These are phyloP conservation scores for Thymallus thymallus DNA, from an alignment of 2,113 vertebrate genomes.

Conservation along the genomic window DNA sequence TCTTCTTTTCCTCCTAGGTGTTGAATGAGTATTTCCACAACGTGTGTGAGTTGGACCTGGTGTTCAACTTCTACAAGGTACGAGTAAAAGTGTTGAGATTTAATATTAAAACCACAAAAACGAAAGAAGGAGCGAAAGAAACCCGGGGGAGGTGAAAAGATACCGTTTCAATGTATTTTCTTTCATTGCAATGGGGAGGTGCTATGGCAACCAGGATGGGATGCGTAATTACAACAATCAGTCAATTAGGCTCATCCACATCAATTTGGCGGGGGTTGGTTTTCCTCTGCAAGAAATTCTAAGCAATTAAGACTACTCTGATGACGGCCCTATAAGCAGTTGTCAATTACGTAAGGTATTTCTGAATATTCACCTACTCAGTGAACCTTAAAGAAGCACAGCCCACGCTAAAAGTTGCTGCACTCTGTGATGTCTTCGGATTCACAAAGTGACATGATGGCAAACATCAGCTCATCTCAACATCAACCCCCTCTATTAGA, in stretches of 20 bases:
- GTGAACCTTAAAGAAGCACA: conserved; percentile 23
- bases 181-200: conserved; percentile 15
- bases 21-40: conserved; percentile 97
- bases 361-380: conserved; percentile 37
- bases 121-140: not conserved
- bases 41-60: conserved; percentile 91
- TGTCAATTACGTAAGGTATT: conserved; percentile 53
- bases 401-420: conserved; percentile 13
- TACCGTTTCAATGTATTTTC: not conserved
- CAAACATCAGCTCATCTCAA: conserved; percentile 1
- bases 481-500: not conserved
- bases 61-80: conserved; percentile 98
- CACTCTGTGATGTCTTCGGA: not conserved
- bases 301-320: conserved; percentile 45
- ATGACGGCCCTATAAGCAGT: conserved; percentile 26
- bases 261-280: not conserved
- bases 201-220: conserved; percentile 49
- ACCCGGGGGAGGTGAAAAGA: too few relatives aligned
- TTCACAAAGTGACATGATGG: not conserved
- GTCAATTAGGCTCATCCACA: conserved; percentile 21
- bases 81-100: conserved; percentile 14
- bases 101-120: not conserved
- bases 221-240: conserved; percentile 36
- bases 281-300: conserved; percentile 24
- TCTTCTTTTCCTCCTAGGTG: conserved; percentile 71